Conservation (phyloP, 2,797 vertebrate species). For the Hyperoplus lanceolatus region DNA sequence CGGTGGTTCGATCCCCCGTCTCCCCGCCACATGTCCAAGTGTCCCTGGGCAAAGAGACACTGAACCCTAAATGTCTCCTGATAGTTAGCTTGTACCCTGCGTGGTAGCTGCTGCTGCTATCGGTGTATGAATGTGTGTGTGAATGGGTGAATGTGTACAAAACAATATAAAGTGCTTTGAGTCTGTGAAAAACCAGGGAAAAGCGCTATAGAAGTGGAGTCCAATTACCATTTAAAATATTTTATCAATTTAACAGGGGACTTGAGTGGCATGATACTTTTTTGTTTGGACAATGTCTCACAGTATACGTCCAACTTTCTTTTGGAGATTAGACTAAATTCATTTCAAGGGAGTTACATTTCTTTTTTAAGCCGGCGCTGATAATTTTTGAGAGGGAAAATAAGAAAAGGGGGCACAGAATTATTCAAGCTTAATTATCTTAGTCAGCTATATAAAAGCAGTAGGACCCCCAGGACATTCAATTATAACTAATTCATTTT, state of each 20-base stretch:
- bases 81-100: no score
- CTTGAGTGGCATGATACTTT: conserved; percentile 74
- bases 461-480: conserved; percentile 76
- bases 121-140: no score
- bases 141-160: no score
- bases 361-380: conserved; percentile 66
- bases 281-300: conserved; percentile 79
- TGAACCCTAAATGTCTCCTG: no score
- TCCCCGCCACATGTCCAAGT: no score
- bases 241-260: conserved; percentile 68
- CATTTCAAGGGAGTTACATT: conserved; percentile 82
- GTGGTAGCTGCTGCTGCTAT: no score
- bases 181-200: no score
- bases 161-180: no score
- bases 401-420: conserved; percentile 62
- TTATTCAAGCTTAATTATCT: conserved; percentile 75
- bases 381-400: conserved; percentile 79
- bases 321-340: conserved; percentile 80
- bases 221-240: conserved; percentile 41
- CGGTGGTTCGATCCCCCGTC: no score
- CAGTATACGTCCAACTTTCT: conserved; percentile 52
- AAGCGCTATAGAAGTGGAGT: no score
- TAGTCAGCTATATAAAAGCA: conserved; percentile 75
- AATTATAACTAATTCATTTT: conserved; percentile 79
- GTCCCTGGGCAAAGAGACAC: no score